A percentile compares a stretch with the other conserved stretches of the same genome.
Conservation (phyloP, 2,888 invertebrate genomes). For the Drosophila pseudotalamancana region DNA sequence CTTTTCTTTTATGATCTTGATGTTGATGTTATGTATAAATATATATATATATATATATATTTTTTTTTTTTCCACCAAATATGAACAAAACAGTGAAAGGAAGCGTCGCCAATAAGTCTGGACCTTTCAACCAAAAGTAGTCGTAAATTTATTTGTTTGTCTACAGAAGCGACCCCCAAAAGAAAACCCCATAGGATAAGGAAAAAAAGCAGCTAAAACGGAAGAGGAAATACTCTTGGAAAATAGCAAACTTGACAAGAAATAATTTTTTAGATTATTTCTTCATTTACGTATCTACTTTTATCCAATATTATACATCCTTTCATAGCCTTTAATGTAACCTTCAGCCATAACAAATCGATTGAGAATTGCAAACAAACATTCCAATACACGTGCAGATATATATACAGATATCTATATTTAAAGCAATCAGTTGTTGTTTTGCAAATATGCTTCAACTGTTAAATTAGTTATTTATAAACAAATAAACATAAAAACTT, state of each 20-base stretch:
- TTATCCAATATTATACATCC: no score
- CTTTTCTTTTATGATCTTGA: conserved; percentile 61
- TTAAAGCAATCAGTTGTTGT: conserved; percentile 1
- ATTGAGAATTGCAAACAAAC: conserved; percentile 1
- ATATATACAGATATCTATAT: no score
- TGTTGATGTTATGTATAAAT: conserved; percentile 28
- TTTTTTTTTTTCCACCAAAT: conserved; percentile 62
- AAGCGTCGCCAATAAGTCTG: conserved; percentile 79
- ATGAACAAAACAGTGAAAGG: conserved; percentile 42
- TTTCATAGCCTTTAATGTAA: no score
- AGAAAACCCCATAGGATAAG: conserved; percentile 2
- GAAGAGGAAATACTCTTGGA: conserved; percentile 26
- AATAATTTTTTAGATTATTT: no score
- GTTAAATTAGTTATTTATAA: conserved; percentile 17
- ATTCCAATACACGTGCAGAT: no score
- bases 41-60: no score
- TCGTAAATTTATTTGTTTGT: conserved; percentile 60
- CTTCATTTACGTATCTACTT: no score
- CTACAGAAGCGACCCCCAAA: conserved; percentile 43
- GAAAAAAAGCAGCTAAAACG: not conserved
- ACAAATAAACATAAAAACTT: conserved; percentile 12
- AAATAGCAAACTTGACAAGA: no score
- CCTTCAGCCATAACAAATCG: conserved; percentile 2
- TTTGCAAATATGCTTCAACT: not conserved
- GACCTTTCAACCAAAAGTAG: conserved; percentile 52